Percentiles rank a stretch among this genome's conserved stretches.
These are phyloP conservation scores for Lepus oiostolus DNA, from an alignment of 2,797 vertebrate genomes.

Conservation along the genomic window DNA sequence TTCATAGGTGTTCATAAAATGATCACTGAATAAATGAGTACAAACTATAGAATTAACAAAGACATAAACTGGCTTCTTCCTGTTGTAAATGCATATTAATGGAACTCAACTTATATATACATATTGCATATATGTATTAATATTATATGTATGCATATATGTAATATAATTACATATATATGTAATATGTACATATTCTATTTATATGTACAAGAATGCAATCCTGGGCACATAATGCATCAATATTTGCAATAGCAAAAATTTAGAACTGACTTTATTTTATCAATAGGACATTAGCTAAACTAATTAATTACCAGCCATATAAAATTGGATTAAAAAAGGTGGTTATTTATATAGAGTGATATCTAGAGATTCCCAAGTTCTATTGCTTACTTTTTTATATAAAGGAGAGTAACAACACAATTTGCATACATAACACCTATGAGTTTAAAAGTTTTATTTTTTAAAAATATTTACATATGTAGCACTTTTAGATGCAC, in stretches of 20 bases:
- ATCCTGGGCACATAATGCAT: neutral
- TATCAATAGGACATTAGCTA: neutral
- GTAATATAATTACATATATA: too few relatives aligned
- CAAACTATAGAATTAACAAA: neutral
- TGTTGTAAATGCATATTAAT: neutral
- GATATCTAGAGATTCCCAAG: neutral
- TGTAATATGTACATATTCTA: neutral
- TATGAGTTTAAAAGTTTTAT: neutral
- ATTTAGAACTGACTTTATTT: neutral
- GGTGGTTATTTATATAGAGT: neutral
- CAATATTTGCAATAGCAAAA: neutral
- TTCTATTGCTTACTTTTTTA: neutral
- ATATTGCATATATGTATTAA: too few relatives aligned
- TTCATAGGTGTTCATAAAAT: neutral
- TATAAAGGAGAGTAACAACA: neutral
- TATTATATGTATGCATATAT: too few relatives aligned
- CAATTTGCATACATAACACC: neutral
- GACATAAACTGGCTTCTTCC: neutral
- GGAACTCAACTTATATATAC: neutral
- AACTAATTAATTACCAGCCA: neutral
- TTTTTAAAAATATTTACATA: neutral
- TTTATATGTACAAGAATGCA: neutral
- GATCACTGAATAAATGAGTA: neutral
- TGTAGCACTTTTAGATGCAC: neutral
- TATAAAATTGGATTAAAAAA: neutral